These are phyloP conservation scores for Rhinolophus ferrumequinum DNA, from an alignment of 2,113 vertebrate species.

Conservation along the genomic window DNA sequence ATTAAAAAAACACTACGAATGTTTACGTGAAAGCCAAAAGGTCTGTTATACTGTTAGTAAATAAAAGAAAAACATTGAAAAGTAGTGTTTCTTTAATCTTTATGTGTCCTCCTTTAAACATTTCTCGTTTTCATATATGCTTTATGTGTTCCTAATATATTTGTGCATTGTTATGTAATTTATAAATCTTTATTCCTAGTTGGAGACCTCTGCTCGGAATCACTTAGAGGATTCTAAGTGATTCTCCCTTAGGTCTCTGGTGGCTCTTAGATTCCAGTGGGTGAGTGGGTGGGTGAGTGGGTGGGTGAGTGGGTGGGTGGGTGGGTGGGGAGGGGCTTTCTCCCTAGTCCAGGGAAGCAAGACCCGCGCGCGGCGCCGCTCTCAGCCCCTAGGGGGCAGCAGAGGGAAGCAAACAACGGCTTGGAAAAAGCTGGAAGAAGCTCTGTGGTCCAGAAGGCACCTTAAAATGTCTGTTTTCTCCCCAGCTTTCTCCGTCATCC, in stretches of 20 bases:
- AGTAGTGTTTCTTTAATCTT: neutral
- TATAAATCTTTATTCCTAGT: neutral
- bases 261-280: neutral
- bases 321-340: accelerated
- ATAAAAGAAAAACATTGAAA: neutral
- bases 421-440: neutral
- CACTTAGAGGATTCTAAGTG: no score
- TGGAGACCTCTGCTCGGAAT: neutral
- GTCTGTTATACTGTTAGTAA: neutral
- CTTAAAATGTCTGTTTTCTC: neutral
- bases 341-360: neutral
- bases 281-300: no score
- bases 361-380: neutral
- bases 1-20: neutral
- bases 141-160: neutral
- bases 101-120: neutral
- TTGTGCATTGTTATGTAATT: neutral
- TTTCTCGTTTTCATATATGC: neutral
- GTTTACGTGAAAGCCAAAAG: neutral
- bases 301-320: no score
- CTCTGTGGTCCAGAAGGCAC: neutral
- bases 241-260: no score
- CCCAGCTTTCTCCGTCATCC: neutral
- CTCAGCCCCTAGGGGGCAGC: constrained; percentile 56
- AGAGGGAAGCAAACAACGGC: constrained; percentile 59